Evolutionary conservation across 2,888 invertebrate species (phyloP), one percentile per base, ranked within the genome.

Genomic region (Calliopum simillimum): DNA sequence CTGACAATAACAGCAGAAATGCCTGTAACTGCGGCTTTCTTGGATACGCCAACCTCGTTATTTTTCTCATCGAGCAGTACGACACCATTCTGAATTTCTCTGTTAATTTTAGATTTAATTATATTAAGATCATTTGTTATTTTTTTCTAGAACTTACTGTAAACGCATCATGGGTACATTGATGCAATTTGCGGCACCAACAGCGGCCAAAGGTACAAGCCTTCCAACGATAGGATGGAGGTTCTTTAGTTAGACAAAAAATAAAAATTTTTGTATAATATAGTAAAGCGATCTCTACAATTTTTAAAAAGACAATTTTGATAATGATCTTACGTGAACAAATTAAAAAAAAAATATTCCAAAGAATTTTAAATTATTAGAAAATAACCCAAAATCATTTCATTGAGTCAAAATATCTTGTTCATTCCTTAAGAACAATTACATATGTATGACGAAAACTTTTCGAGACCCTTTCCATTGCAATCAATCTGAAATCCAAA

Each of bases 141-240:
- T 13, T 46, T 61, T 11, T 16, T 21, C n/a, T 2, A 44, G 33
- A 47, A 79, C 82, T 90, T 86, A 95, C 95, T 90, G 91, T 86
- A 93, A 92, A 83, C 99, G 91, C 99, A 99, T 99, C 89, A 97
- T 91, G 8, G 99, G 99, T 81, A 99, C 97, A 88, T 99, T 99
- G 82, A 99, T 95, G 84, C 96, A 97, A 88, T 99, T 99, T 58
- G 99, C 98, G 51, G 97, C 95, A 63, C 97, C 95, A 0, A 99
- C 98, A 0, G 99, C 99, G 44, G 92, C 94, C 83, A 99, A 94
- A 0, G 99, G 99, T 21, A 99, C 99, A 81, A 98, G 89, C 25
- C 99, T 90, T 3, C 94, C 95, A 76, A 93, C 90, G 8, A 86
- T 71, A 2, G 85, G 86, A 73, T 83, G 84, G 73, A 86, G 79